Percentiles rank a stretch among this genome's conserved stretches.
Evolutionary conservation across 2,113 vertebrate genomes (phyloP).

Genomic region (Peromyscus maniculatus): DNA sequence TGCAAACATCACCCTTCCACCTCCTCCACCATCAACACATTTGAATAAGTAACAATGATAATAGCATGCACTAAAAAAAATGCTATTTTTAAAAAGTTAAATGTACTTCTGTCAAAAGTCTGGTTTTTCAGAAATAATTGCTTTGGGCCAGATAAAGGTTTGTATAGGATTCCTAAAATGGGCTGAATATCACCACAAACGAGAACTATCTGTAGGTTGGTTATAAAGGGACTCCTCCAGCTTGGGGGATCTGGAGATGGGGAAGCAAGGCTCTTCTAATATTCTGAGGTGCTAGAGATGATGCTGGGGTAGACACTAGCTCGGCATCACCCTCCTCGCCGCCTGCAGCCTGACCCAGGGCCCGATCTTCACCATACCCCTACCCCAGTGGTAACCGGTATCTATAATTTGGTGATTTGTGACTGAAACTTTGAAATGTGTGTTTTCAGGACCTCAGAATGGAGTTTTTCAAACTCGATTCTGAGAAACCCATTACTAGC

Average conservation of each 20-base stretch:
- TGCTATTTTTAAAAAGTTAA: constrained; percentile 75
- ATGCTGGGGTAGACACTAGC: rapidly evolving
- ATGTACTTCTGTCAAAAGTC: constrained; percentile 76
- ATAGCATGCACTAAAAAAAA: constrained; percentile 74
- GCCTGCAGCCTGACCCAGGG: background rate
- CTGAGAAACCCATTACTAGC: background rate
- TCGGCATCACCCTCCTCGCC: too few species aligned
- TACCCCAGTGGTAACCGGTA: background rate
- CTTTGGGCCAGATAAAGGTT: constrained; percentile 64
- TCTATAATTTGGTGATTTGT: background rate
- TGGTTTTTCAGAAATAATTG: constrained; percentile 75
- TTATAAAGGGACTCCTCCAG: background rate
- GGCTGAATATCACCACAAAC: constrained; percentile 1
- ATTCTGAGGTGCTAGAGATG: background rate
- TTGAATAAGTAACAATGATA: constrained; percentile 76
- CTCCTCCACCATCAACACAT: constrained; percentile 77
- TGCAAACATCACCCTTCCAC: constrained; percentile 73
- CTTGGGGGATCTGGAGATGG: background rate
- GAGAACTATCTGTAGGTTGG: background rate
- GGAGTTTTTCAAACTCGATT: constrained; percentile 5
- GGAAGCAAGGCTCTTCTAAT: background rate
- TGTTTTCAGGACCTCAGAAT: constrained; percentile 2
- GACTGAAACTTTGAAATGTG: background rate
- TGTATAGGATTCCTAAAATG: constrained; percentile 57
- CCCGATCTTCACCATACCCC: background rate